phyloP scores from a whole-genome alignment of 2,888 invertebrate species.

The Dexiosoma caninum region DNA sequence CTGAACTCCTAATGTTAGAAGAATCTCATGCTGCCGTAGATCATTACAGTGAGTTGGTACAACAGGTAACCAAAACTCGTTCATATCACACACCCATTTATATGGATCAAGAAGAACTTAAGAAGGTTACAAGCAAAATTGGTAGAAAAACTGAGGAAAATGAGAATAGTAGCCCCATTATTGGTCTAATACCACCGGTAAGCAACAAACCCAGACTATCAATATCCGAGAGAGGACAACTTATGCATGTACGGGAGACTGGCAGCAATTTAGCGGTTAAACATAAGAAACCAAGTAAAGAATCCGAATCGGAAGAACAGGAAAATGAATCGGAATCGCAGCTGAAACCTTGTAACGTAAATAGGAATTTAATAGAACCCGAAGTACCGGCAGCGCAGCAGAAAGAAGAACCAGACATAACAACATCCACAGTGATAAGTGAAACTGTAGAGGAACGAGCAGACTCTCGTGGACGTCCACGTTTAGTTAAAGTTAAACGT shows the following conservation, averaged over 20 bases:
- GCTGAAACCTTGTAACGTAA: slow-evolving; percentile 41
- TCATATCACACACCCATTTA: slow-evolving; percentile 79
- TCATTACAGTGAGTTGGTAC: slow-evolving; percentile 89
- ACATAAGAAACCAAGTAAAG: slow-evolving; percentile 8
- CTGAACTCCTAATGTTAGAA: slow-evolving; percentile 78
- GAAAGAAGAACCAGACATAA: slow-evolving; percentile 30
- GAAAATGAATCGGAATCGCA: slow-evolving; percentile 10
- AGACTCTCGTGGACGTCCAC: slow-evolving; percentile 75
- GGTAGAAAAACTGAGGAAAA: slow-evolving; percentile 70
- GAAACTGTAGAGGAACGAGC: slow-evolving; percentile 72
- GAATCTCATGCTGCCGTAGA: slow-evolving; percentile 85
- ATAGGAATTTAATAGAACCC: neutral
- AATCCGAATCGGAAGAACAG: slow-evolving; percentile 63
- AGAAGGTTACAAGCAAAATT: slow-evolving; percentile 78
- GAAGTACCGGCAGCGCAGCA: neutral
- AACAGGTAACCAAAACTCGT: slow-evolving; percentile 81
- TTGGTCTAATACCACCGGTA: slow-evolving; percentile 66
- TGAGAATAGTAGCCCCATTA: slow-evolving; percentile 65
- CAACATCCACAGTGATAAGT: slow-evolving; percentile 68
- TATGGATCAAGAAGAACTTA: slow-evolving; percentile 82
- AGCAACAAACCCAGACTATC: slow-evolving; percentile 73
- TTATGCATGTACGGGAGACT: slow-evolving; percentile 72
- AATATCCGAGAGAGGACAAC: slow-evolving; percentile 74
- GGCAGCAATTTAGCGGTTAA: slow-evolving; percentile 70
- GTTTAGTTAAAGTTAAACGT: slow-evolving; percentile 74